Evolutionary conservation across 2,888 invertebrate species (phyloP), one percentile per base, ranked within the genome.

Genomic region (Pollenia labialis): DNA sequence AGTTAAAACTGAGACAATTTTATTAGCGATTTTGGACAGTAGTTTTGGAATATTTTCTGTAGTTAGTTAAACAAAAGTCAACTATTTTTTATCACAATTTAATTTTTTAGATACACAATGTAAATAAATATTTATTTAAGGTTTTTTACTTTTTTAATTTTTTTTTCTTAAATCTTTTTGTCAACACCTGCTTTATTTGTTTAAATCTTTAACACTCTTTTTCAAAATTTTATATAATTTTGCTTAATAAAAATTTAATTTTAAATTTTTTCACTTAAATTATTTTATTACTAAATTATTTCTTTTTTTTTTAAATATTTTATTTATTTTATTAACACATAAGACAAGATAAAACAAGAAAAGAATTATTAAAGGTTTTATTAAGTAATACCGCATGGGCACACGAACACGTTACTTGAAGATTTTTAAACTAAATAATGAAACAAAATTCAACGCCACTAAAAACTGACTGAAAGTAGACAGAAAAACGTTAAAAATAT

Each of bases 351-450:
- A 23, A 4, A 11, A 32, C 46, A n/a, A 18, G 62, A 46, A 52
- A 58, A 50, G 12, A 44, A 8, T 54, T 81, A 11, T 56, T 40
- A 42, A 56, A 42, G 14, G 8, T 18, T 60, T 68, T 44, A 42
- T 69, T 76, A 52, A 54, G 46, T 54, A 75, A 54, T 82, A 76
- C 52, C 76, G 76, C 62, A 44, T 32, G 42, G 9, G 62, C 69
- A 69, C 68, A 82, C 68, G 76, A 76, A 62, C 68, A 46, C 69
- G 42, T 23, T 23, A 62, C 60, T 54, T n/a, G 7, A 76, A 44
- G 23, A 58, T 81, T 32, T 32, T 74, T 32, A 42, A 66, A 62
- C 75, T 62, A n/a, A 75, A 68, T 68, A 32, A 6, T 42, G 64
- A 18, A 60, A 42, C 32, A 42, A 64, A 62, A 62, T 16, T 75